These are phyloP conservation scores for Aphis craccivora DNA, from an alignment of 1,140 invertebrate species.

Conservation along the genomic window DNA sequence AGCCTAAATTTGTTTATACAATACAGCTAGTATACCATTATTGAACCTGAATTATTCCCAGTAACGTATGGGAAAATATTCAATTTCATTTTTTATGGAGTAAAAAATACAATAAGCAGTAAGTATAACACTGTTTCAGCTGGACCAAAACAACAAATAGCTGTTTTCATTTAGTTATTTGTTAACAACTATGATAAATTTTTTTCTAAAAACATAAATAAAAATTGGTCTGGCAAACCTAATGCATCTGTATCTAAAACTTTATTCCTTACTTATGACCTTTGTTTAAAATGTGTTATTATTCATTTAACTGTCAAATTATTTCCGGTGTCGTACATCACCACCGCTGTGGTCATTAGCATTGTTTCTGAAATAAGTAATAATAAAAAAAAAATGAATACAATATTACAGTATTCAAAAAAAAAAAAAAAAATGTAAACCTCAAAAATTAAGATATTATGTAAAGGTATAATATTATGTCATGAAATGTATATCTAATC, in stretches of 20 bases:
- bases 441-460: not conserved
- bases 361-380: conserved; percentile 48
- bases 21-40: conserved; percentile 50
- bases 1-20: conserved; percentile 39
- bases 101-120: conserved; percentile 57
- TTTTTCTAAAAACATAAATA: conserved; percentile 54
- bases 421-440: not conserved
- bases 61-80: not conserved
- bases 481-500: conserved; percentile 21
- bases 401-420: not conserved
- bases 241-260: conserved; percentile 48
- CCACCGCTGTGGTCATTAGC: conserved; percentile 37
- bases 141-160: conserved; percentile 50
- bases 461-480: not conserved
- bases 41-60: conserved; percentile 34
- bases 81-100: conserved; percentile 10
- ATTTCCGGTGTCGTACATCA: conserved; percentile 55
- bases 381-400: conserved; percentile 16
- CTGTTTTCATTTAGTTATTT: conserved; percentile 49
- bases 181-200: conserved; percentile 52
- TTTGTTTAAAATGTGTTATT: conserved; percentile 53
- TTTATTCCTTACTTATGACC: conserved; percentile 52
- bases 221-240: conserved; percentile 57
- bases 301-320: conserved; percentile 51
- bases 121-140: conserved; percentile 47